Percentiles rank a stretch among this genome's conserved stretches.
Evolutionary conservation across 2,888 invertebrate genomes (phyloP).

Genomic region (Boloria euphrosyne): DNA sequence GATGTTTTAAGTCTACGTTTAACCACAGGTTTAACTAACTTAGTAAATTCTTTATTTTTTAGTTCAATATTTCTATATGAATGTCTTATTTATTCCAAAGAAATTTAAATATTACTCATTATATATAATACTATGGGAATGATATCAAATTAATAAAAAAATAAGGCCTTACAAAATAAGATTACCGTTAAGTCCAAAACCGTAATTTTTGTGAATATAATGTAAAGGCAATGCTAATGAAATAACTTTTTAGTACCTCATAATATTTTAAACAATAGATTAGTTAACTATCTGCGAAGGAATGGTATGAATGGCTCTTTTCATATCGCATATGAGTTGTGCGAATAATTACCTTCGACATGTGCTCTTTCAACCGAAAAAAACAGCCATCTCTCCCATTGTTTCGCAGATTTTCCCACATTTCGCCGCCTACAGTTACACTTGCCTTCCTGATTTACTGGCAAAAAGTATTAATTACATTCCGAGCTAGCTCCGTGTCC

Average conservation of each 20-base stretch:
- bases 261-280: constrained; percentile 12
- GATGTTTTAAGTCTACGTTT: constrained; percentile 30
- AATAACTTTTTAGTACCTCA: too few species aligned
- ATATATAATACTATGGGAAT: too few species aligned
- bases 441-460: constrained; percentile 70
- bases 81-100: too few species aligned
- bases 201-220: too few species aligned
- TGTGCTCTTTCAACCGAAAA: constrained; percentile 78
- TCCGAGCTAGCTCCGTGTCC: constrained; percentile 55
- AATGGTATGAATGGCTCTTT: constrained; percentile 37
- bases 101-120: too few species aligned
- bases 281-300: constrained; percentile 31
- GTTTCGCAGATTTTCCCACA: constrained; percentile 76
- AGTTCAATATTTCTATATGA: too few species aligned
- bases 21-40: constrained; percentile 41
- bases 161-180: too few species aligned
- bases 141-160: too few species aligned
- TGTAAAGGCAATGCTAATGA: too few species aligned
- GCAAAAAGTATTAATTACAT: constrained; percentile 79
- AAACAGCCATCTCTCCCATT: constrained; percentile 73
- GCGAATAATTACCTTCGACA: constrained; percentile 75
- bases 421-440: constrained; percentile 78
- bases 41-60: too few species aligned
- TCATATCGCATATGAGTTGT: constrained; percentile 60
- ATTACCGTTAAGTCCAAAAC: too few species aligned